phyloP scores from a whole-genome alignment of 92 coral and sea anemone genomes.

The Parazoanthus darwini region DNA sequence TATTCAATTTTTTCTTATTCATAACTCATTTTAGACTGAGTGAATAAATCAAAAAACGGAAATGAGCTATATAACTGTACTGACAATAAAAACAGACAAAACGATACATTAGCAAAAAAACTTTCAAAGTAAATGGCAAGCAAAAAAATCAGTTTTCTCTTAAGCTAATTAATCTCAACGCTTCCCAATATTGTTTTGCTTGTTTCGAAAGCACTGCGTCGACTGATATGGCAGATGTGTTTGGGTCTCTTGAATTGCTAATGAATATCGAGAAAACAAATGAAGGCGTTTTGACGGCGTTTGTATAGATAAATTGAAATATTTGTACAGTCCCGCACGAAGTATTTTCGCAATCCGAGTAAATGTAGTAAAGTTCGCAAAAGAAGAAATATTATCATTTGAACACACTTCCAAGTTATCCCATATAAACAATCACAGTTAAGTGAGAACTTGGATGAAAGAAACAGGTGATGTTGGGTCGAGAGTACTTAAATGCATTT shows the following conservation, averaged over 20 bases:
- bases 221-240: conserved; percentile 7
- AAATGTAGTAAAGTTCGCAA: not conserved
- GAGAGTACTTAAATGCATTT: not conserved
- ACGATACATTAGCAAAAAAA: conserved; percentile 29
- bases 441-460: not conserved
- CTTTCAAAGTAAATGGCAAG: conserved; percentile 4
- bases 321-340: not conserved
- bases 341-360: not conserved
- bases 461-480: not conserved
- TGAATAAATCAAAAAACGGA: conserved; percentile 2
- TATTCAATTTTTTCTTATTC: not conserved
- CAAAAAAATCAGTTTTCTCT: conserved; percentile 5
- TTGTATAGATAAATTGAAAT: not conserved
- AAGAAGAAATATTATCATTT: not conserved
- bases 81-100: conserved; percentile 1
- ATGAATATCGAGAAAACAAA: not conserved
- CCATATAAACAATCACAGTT: conserved; percentile 8
- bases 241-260: not conserved
- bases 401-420: not conserved
- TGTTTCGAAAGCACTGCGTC: not conserved
- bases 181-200: conserved; percentile 6
- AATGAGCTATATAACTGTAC: not conserved
- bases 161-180: conserved; percentile 2
- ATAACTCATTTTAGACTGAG: not conserved
- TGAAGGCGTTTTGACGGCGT: not conserved